These are phyloP conservation scores for Asbolus verrucosus DNA, from an alignment of 1,140 invertebrate species.

Conservation along the genomic window DNA sequence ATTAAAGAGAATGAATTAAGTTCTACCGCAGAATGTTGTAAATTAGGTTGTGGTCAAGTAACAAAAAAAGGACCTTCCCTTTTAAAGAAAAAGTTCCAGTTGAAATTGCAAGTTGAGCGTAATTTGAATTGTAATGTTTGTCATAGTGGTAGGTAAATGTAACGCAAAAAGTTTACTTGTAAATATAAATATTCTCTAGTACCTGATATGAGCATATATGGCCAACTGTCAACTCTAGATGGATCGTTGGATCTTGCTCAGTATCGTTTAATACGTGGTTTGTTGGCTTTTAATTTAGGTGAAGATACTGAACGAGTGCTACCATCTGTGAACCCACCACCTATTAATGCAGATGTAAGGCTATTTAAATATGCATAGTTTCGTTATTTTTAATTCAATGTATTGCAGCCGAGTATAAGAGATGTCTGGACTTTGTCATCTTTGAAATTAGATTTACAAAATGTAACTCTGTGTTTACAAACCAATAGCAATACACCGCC, in stretches of 20 bases:
- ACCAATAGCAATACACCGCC: conserved; percentile 72
- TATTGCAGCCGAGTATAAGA: conserved; percentile 54
- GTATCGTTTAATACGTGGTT: conserved; percentile 89
- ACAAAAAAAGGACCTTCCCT: conserved; percentile 73
- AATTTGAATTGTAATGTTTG: conserved; percentile 82
- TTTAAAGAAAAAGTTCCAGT: conserved; percentile 82
- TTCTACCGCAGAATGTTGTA: conserved; percentile 57
- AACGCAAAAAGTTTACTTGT: background rate
- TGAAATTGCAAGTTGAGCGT: conserved; percentile 84
- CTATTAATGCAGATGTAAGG: conserved; percentile 52
- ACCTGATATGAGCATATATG: conserved; percentile 88
- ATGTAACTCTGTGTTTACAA: conserved; percentile 84
- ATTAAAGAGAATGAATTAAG: conserved; percentile 60
- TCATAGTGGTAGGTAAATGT: conserved; percentile 67
- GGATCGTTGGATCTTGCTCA: conserved; percentile 86
- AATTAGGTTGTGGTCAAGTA: conserved; percentile 69
- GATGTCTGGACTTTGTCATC: conserved; percentile 81
- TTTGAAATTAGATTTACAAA: conserved; percentile 87
- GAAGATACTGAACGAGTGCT: conserved; percentile 84
- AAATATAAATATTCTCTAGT: conserved; percentile 68
- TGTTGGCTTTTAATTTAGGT: conserved; percentile 92
- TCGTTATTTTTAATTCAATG: background rate
- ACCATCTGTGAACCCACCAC: conserved; percentile 57
- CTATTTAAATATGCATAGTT: background rate
- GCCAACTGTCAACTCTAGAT: conserved; percentile 87